phyloP scores from a whole-genome alignment of 1,140 invertebrate species.

The Schlechtendalia chinensis region DNA sequence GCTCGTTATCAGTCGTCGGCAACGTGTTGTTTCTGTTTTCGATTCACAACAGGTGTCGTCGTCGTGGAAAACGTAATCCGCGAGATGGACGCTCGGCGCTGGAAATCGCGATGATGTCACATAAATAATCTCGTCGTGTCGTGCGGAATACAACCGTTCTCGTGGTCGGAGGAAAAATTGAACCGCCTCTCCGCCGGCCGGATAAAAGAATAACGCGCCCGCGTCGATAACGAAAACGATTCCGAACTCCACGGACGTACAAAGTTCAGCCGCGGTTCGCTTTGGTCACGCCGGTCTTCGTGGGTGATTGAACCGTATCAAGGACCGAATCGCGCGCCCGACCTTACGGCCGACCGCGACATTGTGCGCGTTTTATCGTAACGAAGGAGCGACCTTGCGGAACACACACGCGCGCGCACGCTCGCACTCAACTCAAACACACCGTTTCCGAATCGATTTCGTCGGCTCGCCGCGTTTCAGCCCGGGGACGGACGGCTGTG shows the following conservation, averaged over 20 bases:
- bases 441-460: slow-evolving; percentile 21
- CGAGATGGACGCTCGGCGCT: too few relatives aligned
- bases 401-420: not conserved
- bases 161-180: too few relatives aligned
- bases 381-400: slow-evolving; percentile 45
- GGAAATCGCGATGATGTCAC: too few relatives aligned
- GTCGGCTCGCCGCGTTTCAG: not conserved
- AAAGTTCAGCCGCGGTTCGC: too few relatives aligned
- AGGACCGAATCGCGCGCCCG: not conserved
- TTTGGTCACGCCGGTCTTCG: not conserved
- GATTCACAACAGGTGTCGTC: slow-evolving; percentile 42
- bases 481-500: not conserved
- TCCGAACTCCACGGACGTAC: too few relatives aligned
- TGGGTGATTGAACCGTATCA: not conserved
- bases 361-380: slow-evolving; percentile 2
- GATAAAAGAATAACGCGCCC: too few relatives aligned
- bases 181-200: too few relatives aligned
- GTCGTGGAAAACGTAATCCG: slow-evolving; percentile 10
- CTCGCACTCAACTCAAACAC: not conserved
- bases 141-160: too few relatives aligned
- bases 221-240: too few relatives aligned
- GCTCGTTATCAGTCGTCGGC: too few relatives aligned
- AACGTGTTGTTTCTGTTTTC: slow-evolving; percentile 3
- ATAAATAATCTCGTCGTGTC: too few relatives aligned
- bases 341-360: too few relatives aligned